These are phyloP conservation scores for Chiropotes sagulatus DNA, from an alignment of 2,797 vertebrate genomes.

Conservation along the genomic window DNA sequence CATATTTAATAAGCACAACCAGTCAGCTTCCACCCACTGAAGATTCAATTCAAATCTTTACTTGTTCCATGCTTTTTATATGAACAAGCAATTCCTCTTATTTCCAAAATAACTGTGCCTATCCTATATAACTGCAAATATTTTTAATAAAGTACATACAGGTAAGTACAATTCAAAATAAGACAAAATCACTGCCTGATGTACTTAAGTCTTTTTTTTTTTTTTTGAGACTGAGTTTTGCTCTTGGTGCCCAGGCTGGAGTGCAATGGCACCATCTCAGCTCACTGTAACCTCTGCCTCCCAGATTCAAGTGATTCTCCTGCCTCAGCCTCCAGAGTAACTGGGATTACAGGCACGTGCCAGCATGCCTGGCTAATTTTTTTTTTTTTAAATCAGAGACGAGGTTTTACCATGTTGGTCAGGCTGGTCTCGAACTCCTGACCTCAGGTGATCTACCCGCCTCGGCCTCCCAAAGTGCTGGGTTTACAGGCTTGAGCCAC, in stretches of 20 bases:
- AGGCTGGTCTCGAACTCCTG: background rate
- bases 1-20: background rate
- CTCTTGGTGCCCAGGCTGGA: background rate
- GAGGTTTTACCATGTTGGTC: background rate
- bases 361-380: background rate
- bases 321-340: background rate
- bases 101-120: background rate
- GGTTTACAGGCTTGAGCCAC: background rate
- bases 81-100: background rate
- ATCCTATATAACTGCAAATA: background rate
- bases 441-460: background rate
- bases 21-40: background rate
- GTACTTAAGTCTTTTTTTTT: background rate
- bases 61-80: background rate
- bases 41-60: background rate
- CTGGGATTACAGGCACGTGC: background rate
- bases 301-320: background rate
- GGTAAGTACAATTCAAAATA: background rate
- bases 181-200: background rate
- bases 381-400: background rate
- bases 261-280: background rate
- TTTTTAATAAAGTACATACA: background rate
- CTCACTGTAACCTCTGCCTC: background rate
- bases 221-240: background rate
- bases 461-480: background rate